These are phyloP conservation scores for Halichondria panicea DNA, from an alignment of 37 sponge, comb jelly and placozoan species.

Conservation along the genomic window DNA sequence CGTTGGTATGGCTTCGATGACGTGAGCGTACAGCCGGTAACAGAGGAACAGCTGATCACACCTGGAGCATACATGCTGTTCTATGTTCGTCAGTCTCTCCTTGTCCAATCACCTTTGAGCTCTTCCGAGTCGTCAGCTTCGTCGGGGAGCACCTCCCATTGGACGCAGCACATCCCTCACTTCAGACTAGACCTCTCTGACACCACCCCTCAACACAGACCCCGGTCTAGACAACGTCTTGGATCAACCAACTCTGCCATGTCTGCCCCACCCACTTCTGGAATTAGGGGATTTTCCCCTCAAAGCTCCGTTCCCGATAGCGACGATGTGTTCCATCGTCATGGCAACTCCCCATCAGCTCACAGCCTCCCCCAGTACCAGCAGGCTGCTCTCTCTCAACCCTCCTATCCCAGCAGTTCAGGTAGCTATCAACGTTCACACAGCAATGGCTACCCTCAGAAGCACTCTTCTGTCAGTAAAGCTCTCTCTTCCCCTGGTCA, in stretches of 20 bases:
- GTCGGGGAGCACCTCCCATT: constrained; percentile 39
- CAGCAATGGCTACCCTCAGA: constrained; percentile 5
- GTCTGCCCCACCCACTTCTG: constrained; percentile 24
- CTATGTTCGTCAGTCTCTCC: constrained; percentile 60
- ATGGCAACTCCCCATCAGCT: neutral
- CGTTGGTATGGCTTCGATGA: constrained; percentile 87
- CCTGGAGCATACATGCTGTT: constrained; percentile 88
- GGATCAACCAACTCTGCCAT: constrained; percentile 22
- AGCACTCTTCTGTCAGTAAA: neutral
- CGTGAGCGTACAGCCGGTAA: constrained; percentile 50
- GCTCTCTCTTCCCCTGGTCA: neutral
- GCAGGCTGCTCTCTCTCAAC: neutral
- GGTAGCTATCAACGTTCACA: neutral
- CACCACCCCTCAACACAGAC: neutral
- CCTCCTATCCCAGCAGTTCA: neutral
- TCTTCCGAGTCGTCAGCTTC: constrained; percentile 33
- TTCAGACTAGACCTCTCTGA: constrained; percentile 34
- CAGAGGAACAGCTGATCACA: constrained; percentile 52
- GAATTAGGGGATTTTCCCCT: constrained; percentile 20
- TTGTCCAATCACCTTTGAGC: constrained; percentile 10
- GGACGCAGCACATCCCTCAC: constrained; percentile 48
- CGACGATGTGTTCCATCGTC: constrained; percentile 16
- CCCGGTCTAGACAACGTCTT: neutral
- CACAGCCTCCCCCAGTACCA: constrained; percentile 14
- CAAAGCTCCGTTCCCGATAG: constrained; percentile 1